Evolutionary conservation across 2,113 vertebrate species (phyloP), one percentile per base, ranked within the genome.

Genomic region (Rhinogobius similis): DNA sequence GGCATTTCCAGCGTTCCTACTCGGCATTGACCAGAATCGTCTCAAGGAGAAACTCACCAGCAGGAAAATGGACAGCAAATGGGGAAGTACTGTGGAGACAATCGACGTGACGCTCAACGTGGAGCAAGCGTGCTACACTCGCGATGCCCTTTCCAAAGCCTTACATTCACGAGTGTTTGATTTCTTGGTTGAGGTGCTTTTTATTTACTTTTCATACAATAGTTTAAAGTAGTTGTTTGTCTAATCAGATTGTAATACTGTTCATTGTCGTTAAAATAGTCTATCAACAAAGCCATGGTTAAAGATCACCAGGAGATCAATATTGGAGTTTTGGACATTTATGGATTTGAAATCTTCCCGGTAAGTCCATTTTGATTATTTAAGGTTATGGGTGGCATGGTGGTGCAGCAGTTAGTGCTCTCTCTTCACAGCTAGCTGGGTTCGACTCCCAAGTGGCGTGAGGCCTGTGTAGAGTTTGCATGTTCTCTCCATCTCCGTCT

Each of bases 331-430:
- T 87, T 98, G 75, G 98, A 99, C 84, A 99, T 99, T 87, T 99
- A 99, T 46, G 98, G 98, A 87, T 99, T 99, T 93, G 98, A 99
- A 92, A 99, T 99, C 88, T 99, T 99, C 84, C 96, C 98, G 90
- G 97, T 98, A 89, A 87, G 85, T 77, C 5, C n/a, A n/a, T n/a
- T n/a, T n/a, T n/a, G n/a, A n/a, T n/a, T n/a, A n/a, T n/a, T n/a
- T n/a, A n/a, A n/a, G n/a, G n/a, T n/a, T n/a, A n/a, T n/a, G n/a
- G n/a, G n/a, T n/a, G n/a, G n/a, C n/a, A n/a, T n/a, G n/a, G n/a
- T n/a, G n/a, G n/a, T n/a, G n/a, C n/a, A n/a, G n/a, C n/a, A n/a
- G n/a, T n/a, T n/a, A n/a, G n/a, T n/a, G n/a, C n/a, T n/a, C n/a
- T n/a, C n/a, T n/a, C n/a, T n/a, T n/a, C n/a, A n/a, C n/a, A n/a